Base-by-base conservation (phyloP, 2,888 invertebrate genomes). In the Orthosia incerta region DNA sequence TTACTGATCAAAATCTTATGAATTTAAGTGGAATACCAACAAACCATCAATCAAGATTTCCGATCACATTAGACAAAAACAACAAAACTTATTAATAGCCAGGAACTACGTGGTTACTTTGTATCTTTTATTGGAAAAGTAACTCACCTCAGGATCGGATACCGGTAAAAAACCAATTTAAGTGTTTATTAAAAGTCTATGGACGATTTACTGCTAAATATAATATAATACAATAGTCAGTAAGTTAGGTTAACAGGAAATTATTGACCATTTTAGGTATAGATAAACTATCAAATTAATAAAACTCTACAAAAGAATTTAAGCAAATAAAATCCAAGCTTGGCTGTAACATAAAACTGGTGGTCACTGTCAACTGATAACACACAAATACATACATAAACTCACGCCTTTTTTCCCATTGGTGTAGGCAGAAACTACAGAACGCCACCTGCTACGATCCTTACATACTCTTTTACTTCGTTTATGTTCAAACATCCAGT, bases 111-210 rank as follows among this genome's bases (percentile, higher is more conserved):
- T 26, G 18, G 12, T 23, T 71, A 4, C 12, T 57, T 53, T 53
- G 5, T 16, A 20, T 20, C 15, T 53, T 61, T 74, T 53, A 23
- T 55, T 12, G n/a, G 46, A 53, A 63, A 39, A 48, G 13, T 55
- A 64, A 53, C 31, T 63, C 11, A 64, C 39, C 16, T 26, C 7
- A 0, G 15, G 13, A 62, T 20, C 9, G 16, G 3, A 53, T 53
- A 53, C 3, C 20, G 13, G 2, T 23, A 53, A 23, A 69, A 46
- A 48, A n/a, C 3, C 3, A 18, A 16, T 39, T 62, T 15, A 20
- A 3, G 15, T 74, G 18, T 74, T 71, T 70, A 16, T 70, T 45
- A 4, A 9, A 20, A n/a, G n/a, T 26, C 18, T 45, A 12, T 23
- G 45, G 15, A 23, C n/a, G 15, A 20, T 45, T 69, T 16, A 51